Conservation (phyloP, 2,113 vertebrate species). For the Pelecanus crispus region DNA sequence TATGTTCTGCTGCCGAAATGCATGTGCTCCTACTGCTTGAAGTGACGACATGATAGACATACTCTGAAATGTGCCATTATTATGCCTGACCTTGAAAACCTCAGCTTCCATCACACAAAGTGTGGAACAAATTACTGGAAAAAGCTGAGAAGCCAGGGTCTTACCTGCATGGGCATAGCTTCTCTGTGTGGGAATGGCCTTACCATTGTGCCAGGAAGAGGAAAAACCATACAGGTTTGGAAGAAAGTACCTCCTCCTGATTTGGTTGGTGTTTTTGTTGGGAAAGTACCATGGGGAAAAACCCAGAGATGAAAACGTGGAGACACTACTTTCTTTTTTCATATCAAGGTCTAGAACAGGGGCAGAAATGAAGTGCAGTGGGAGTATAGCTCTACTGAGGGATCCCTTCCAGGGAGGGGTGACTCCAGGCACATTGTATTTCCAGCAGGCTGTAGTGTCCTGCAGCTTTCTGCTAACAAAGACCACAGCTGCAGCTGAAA, state of each 20-base stretch:
- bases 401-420: neutral
- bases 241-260: neutral
- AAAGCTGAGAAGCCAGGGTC: neutral
- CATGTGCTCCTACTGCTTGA: neutral
- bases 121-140: neutral
- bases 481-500: neutral
- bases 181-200: neutral
- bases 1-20: neutral
- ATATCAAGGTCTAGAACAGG: neutral
- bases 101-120: neutral
- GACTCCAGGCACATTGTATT: neutral
- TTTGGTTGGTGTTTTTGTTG: neutral
- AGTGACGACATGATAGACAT: neutral
- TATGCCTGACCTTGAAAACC: constrained; percentile 43
- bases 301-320: neutral
- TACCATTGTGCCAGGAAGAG: neutral
- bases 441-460: neutral
- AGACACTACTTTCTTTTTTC: neutral
- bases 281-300: neutral
- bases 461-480: neutral
- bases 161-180: neutral
- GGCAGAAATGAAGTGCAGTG: neutral
- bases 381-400: neutral
- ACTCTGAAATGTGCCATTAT: constrained; percentile 8
- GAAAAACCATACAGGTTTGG: neutral